Evolutionary conservation across 2,797 vertebrate genomes (phyloP).

Genomic region (Natrix natrix): DNA sequence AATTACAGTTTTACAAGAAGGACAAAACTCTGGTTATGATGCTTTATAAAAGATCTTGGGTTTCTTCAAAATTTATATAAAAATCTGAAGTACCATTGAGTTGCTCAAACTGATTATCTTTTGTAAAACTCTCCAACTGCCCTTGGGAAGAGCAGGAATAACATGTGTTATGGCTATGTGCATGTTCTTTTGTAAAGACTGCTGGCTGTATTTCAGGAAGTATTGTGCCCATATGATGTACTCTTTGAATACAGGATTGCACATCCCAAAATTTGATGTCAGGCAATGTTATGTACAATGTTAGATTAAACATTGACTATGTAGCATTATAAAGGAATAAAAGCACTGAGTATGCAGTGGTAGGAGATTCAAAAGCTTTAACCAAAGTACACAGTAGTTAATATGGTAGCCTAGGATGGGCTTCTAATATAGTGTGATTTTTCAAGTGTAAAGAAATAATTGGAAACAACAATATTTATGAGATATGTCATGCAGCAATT

Average conservation of each 20-base stretch:
- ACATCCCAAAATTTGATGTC: background rate
- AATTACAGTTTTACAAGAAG: conserved; percentile 72
- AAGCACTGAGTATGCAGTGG: conserved; percentile 40
- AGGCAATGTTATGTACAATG: background rate
- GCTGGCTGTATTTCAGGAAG: background rate
- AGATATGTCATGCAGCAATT: conserved; percentile 22
- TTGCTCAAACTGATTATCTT: background rate
- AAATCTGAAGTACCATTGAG: conserved; percentile 30
- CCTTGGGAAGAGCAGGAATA: background rate
- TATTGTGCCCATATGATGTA: background rate
- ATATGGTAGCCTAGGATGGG: conserved; percentile 44
- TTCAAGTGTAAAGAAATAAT: conserved; percentile 37
- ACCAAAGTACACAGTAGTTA: conserved; percentile 54
- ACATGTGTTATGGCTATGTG: background rate
- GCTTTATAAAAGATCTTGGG: conserved; percentile 46
- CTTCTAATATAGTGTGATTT: conserved; percentile 21
- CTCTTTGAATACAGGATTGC: conserved; percentile 35
- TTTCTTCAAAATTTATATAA: conserved; percentile 54
- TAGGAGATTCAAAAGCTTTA: conserved; percentile 43
- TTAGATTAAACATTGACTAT: conserved; percentile 28
- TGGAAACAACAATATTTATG: conserved; percentile 36
- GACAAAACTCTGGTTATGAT: conserved; percentile 66
- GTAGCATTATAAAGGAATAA: conserved; percentile 44
- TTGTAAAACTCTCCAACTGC: background rate
- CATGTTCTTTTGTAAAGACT: background rate